Evolutionary conservation across 2,888 invertebrate species (phyloP).

Genomic region (Chymomyza caudatula): DNA sequence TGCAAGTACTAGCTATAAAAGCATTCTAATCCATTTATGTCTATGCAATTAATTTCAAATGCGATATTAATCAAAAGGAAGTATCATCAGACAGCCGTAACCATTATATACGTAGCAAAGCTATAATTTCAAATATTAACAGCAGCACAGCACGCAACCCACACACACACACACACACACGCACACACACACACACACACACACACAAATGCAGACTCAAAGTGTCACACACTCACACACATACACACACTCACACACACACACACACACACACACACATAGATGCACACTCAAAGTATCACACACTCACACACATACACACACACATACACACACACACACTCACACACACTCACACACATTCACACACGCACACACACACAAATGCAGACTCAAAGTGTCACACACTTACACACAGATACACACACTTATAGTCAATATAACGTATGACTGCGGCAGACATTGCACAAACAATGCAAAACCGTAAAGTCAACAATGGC

Average conservation of each 20-base stretch:
- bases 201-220: no score
- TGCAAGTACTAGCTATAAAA: background rate
- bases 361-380: background rate
- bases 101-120: background rate
- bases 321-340: background rate
- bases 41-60: background rate
- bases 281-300: no score
- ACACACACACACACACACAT: background rate
- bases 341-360: conserved; percentile 9
- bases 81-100: background rate
- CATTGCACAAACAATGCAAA: conserved; percentile 50
- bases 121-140: conserved; percentile 19
- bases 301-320: conserved; percentile 6
- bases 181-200: background rate
- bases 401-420: background rate
- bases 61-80: background rate
- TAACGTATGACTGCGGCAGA: conserved; percentile 35
- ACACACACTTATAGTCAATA: background rate
- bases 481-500: conserved; percentile 62
- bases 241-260: background rate
- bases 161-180: conserved; percentile 2
- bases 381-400: conserved; percentile 10
- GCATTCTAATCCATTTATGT: background rate
- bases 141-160: background rate
- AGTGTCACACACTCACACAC: background rate